A percentile compares a stretch with the other conserved stretches of the same genome.
phyloP scores from a whole-genome alignment of 2,797 vertebrate genomes.

The Fringilla coelebs region DNA sequence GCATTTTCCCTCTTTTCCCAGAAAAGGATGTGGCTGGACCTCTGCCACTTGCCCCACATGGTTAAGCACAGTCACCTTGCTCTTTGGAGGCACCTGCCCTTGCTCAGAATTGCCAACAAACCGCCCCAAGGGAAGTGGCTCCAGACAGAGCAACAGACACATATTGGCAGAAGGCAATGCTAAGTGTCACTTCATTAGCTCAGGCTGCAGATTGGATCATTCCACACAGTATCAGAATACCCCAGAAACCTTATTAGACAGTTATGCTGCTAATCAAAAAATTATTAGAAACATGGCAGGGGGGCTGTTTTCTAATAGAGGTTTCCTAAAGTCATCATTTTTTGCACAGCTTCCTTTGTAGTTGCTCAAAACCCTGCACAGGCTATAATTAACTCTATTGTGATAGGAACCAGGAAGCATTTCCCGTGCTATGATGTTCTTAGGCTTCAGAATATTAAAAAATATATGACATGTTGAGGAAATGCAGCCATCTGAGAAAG shows the following conservation, averaged over 20 bases:
- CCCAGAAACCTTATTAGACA: not conserved
- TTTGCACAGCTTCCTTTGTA: slow-evolving; percentile 9
- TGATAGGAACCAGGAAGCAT: not conserved
- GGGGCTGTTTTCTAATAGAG: not conserved
- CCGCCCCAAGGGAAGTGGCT: not conserved
- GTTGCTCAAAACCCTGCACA: not conserved
- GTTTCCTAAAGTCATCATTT: not conserved
- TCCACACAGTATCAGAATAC: not conserved
- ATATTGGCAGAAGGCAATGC: not conserved
- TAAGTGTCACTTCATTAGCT: not conserved
- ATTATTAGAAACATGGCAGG: not conserved
- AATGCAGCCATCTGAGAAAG: not conserved
- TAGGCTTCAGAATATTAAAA: not conserved
- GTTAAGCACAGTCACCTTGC: not conserved
- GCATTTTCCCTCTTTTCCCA: not conserved
- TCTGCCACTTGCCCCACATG: not conserved
- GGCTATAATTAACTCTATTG: not conserved
- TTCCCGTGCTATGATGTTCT: not conserved
- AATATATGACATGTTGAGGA: not conserved
- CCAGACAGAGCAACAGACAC: not conserved
- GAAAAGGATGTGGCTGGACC: not conserved
- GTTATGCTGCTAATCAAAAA: slow-evolving; percentile 7
- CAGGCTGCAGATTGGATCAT: not conserved
- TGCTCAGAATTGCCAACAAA: not conserved
- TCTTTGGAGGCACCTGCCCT: not conserved